These are phyloP conservation scores for Naso thynnoides DNA, from an alignment of 2,797 vertebrate genomes.

Conservation along the genomic window DNA sequence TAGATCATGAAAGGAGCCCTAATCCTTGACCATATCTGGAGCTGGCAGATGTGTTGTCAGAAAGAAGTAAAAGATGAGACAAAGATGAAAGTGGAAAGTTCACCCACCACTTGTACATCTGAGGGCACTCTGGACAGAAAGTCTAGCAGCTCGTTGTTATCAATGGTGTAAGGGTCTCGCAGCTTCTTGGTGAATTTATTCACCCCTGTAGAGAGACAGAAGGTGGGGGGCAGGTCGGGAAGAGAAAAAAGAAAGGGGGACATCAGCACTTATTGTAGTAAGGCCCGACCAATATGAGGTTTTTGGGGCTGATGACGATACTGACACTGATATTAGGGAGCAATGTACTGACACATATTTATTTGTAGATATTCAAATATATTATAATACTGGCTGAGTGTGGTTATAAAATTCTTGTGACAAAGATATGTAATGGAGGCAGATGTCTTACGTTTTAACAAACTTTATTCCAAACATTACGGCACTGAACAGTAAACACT, in stretches of 20 bases:
- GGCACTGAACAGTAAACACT: no score
- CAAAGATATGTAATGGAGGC: no score
- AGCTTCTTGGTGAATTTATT: conserved; percentile 99
- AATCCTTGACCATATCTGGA: conserved; percentile 22
- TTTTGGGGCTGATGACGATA: no score
- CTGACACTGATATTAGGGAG: no score
- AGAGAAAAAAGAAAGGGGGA: conserved; percentile 9
- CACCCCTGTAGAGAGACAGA: conserved; percentile 85
- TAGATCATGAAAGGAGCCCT: conserved; percentile 28
- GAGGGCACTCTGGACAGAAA: conserved; percentile 98
- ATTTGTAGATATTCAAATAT: no score
- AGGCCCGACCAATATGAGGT: no score
- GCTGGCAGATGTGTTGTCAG: conserved; percentile 30
- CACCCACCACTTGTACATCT: conserved; percentile 96
- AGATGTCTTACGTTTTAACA: no score
- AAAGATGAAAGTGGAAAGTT: conserved; percentile 49
- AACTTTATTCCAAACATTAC: no score
- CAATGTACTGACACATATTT: no score
- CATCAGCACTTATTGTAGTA: no score
- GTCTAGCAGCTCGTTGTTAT: conserved; percentile 98
- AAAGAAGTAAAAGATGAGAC: conserved; percentile 39
- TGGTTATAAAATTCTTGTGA: no score
- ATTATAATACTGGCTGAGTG: no score
- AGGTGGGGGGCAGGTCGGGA: conserved; percentile 3
- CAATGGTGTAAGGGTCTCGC: conserved; percentile 94